phyloP scores from a whole-genome alignment of 1,140 invertebrate species.

The Cecropterus lyciades region DNA sequence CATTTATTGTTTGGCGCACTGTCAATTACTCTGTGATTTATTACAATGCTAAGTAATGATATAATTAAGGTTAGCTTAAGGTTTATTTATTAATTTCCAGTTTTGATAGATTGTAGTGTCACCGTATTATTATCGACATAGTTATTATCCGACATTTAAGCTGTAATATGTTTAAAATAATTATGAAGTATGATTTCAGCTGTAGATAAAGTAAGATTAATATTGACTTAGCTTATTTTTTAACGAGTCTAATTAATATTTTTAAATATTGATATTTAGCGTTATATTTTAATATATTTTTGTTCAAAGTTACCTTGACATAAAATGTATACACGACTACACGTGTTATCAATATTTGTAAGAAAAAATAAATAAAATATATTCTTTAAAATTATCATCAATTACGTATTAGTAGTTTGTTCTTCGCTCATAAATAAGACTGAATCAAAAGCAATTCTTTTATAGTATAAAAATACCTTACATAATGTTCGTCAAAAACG shows the following conservation, averaged over 20 bases:
- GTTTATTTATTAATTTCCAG: slow-evolving; percentile 14
- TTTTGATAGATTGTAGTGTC: slow-evolving; percentile 26
- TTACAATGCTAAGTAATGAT: slow-evolving; percentile 35
- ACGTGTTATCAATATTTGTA: no score
- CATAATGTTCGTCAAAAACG: no score
- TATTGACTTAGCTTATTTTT: slow-evolving; percentile 3
- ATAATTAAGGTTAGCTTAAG: slow-evolving; percentile 27
- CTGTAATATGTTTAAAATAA: slow-evolving; percentile 3
- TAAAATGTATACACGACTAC: no score
- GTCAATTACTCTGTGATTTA: slow-evolving; percentile 42
- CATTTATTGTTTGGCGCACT: slow-evolving; percentile 33
- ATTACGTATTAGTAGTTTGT: no score
- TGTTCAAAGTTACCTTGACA: no score
- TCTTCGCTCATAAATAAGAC: no score
- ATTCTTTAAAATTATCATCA: no score
- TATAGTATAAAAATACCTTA: no score
- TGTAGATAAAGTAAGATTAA: slow-evolving; percentile 7
- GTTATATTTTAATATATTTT: no score
- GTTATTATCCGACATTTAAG: background rate
- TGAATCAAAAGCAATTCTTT: no score
- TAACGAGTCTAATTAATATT: background rate
- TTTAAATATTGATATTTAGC: no score
- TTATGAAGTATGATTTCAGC: slow-evolving; percentile 5
- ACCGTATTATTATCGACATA: slow-evolving; percentile 21
- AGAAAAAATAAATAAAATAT: no score